phyloP scores from a whole-genome alignment of 2,113 vertebrate species.

The Psilopogon haemacephalus region DNA sequence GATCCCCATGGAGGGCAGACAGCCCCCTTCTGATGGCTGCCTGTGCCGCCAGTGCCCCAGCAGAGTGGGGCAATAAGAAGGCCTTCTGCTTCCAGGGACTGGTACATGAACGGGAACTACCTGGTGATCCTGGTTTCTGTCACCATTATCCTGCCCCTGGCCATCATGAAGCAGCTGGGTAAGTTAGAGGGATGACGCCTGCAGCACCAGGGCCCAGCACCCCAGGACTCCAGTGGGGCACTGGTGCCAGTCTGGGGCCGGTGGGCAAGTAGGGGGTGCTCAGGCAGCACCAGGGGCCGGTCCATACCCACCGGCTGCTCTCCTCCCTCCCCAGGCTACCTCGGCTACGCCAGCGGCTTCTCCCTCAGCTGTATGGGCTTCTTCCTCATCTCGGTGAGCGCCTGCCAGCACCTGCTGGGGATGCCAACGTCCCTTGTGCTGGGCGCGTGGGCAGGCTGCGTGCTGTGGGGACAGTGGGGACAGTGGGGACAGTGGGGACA shows the following conservation, averaged over 20 bases:
- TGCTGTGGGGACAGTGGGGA: neutral
- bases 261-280: neutral
- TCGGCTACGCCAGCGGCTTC: constrained; percentile 96
- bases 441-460: neutral
- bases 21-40: neutral
- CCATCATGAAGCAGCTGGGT: constrained; percentile 98
- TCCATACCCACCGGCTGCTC: neutral
- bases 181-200: constrained; percentile 48
- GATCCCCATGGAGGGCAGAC: neutral
- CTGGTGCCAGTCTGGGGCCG: neutral
- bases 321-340: constrained; percentile 82
- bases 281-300: neutral
- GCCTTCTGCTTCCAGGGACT: constrained; percentile 78
- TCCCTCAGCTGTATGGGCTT: constrained; percentile 98
- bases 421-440: neutral
- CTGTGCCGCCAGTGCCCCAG: neutral
- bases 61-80: neutral
- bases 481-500: neutral
- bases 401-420: rapidly evolving
- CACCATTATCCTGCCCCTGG: constrained; percentile 88
- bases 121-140: constrained; percentile 91
- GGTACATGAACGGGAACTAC: constrained; percentile 98
- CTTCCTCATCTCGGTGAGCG: constrained; percentile 91
- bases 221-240: rapidly evolving
- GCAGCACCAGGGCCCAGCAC: neutral